Evolutionary conservation across 2,797 vertebrate genomes (phyloP).

Genomic region (Rhabdomys pumilio): DNA sequence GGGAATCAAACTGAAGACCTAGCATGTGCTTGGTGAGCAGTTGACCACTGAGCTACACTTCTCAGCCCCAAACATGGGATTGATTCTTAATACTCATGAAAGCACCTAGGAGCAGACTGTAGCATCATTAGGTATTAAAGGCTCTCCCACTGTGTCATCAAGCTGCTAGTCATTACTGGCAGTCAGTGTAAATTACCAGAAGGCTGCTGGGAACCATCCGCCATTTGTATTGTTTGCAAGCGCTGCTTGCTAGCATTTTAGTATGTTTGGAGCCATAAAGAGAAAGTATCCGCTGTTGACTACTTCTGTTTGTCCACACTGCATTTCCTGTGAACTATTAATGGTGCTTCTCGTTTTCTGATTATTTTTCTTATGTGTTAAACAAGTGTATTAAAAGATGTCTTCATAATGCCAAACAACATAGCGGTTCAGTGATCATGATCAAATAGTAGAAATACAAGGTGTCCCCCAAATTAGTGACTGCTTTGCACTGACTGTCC

Average conservation of each 20-base stretch:
- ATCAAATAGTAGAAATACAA: slow-evolving; percentile 79
- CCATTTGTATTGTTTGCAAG: slow-evolving; percentile 81
- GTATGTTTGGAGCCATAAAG: slow-evolving; percentile 83
- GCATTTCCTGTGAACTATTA: slow-evolving; percentile 86
- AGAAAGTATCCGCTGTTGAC: slow-evolving; percentile 72
- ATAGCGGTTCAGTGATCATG: slow-evolving; percentile 80
- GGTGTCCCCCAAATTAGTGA: slow-evolving; percentile 34
- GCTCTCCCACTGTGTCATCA: slow-evolving; percentile 80
- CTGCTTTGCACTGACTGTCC: not conserved
- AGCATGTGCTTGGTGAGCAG: not conserved
- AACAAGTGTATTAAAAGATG: slow-evolving; percentile 84
- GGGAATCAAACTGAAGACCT: not conserved
- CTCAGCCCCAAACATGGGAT: slow-evolving; percentile 70
- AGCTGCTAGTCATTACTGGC: slow-evolving; percentile 86
- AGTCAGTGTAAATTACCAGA: slow-evolving; percentile 85
- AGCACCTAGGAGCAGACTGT: slow-evolving; percentile 86
- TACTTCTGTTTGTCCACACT: slow-evolving; percentile 84
- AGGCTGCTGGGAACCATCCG: slow-evolving; percentile 83
- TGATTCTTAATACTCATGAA: slow-evolving; percentile 78
- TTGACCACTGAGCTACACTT: not conserved
- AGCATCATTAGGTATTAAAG: slow-evolving; percentile 79
- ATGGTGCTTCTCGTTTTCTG: slow-evolving; percentile 89
- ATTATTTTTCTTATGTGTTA: slow-evolving; percentile 84
- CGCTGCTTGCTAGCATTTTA: slow-evolving; percentile 73
- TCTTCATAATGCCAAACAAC: slow-evolving; percentile 86